These are phyloP conservation scores for Drosophila biarmipes DNA, from an alignment of 1,140 invertebrate genomes.

Conservation along the genomic window DNA sequence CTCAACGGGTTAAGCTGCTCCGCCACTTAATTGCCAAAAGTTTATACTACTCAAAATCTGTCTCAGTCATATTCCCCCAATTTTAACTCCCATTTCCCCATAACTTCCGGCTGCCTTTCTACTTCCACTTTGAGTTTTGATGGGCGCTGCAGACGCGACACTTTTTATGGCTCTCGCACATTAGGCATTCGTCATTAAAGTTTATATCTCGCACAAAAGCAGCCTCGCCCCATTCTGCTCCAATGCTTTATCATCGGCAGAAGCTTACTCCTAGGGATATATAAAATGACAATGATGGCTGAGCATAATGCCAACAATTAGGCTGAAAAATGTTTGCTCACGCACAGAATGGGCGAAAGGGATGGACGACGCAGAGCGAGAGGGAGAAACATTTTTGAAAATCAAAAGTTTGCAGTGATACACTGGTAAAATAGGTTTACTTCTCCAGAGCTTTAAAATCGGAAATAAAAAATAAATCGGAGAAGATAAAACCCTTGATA, in stretches of 20 bases:
- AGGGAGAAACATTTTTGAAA: conserved; percentile 32
- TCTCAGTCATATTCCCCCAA: background rate
- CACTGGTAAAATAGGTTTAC: background rate
- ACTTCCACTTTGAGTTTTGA: conserved; percentile 63
- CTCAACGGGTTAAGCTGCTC: conserved; percentile 22
- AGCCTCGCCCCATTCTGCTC: background rate
- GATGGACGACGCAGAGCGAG: conserved; percentile 1
- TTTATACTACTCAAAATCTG: conserved; percentile 34
- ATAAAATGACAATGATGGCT: conserved; percentile 54
- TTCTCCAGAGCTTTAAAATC: too few species aligned
- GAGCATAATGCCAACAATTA: conserved; percentile 59
- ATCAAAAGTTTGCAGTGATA: conserved; percentile 42
- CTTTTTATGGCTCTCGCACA: conserved; percentile 62
- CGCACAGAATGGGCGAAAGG: conserved; percentile 12
- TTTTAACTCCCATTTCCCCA: conserved; percentile 6
- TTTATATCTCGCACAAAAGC: conserved; percentile 30
- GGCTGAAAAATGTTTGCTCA: conserved; percentile 54
- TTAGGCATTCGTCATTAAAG: conserved; percentile 62
- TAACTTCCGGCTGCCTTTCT: conserved; percentile 18
- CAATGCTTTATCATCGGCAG: background rate
- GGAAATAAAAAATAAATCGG: too few species aligned
- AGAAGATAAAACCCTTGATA: too few species aligned
- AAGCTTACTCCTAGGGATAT: conserved; percentile 13
- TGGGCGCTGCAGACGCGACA: conserved; percentile 66
- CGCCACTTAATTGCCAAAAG: conserved; percentile 60